Base-by-base conservation (phyloP, 2,797 vertebrate species). In the Anabas testudineus region DNA sequence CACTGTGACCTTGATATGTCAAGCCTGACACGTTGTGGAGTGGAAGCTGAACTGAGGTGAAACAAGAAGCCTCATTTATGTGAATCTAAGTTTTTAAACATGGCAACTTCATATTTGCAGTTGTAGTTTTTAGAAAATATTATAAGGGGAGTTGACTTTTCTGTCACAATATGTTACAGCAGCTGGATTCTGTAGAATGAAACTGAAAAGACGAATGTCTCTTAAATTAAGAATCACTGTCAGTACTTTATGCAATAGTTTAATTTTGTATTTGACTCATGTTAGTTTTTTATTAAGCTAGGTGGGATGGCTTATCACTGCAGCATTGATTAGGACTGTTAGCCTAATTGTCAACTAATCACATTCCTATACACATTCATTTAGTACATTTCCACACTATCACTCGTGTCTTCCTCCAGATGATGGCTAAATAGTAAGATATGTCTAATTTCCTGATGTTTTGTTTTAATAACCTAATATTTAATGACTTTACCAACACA, bases 301-400 rank as follows among this genome's bases (percentile, higher is more conserved):
- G 9, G 1, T 77, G 46, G 73, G 43, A 26, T 19, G 0, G 22
- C 12, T 10, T 22, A n/a, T n/a, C n/a, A n/a, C n/a, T n/a, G n/a
- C n/a, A 72, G 67, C 67, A 71, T 5, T 51, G 58, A 85, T 79
- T 58, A 78, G 71, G 65, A 77, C 18, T 2, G 54, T n/a, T n/a
- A n/a, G n/a, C n/a, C n/a, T n/a, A n/a, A n/a, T n/a, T n/a, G n/a
- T n/a, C n/a, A n/a, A n/a, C n/a, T n/a, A n/a, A 51, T 63, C 63
- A 34, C 60, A 65, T 76, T 76, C 76, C 80, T 62, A 13, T 58
- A 54, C 46, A 71, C 46, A 64, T 76, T 80, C 34, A 66, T 53
- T 10, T 74, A 71, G 79, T 67, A 76, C 56, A 79, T 79, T 55
- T 69, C 59, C 54, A 80, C 71, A 76, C 75, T 83, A 77, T 78